Evolutionary conservation across 1,140 invertebrate genomes (phyloP), one percentile per base, ranked within the genome.

Genomic region (Proales similis): DNA sequence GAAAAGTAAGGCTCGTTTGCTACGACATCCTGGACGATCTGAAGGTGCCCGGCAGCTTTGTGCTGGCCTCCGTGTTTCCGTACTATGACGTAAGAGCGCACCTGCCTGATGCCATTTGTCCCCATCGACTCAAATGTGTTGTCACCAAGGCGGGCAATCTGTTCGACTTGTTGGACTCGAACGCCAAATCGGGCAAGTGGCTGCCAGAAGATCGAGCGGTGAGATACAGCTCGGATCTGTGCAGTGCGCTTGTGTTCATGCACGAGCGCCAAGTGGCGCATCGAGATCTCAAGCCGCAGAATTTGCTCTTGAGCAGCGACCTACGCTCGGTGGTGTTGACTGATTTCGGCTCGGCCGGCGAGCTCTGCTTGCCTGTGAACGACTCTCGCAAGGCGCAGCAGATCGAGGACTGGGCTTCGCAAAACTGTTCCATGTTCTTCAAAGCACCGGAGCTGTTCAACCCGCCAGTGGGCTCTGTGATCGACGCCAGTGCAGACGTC

Each of bases 401-500:
- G 45, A 57, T 57, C 7, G 51, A 43, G 30, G 51, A 57, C 12
- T 57, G 51, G 51, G 33, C 51, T 26, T 26, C 51, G 7, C 33
- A 57, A 57, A 57, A 57, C 45, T 57, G 51, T 24, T 42, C 36
- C 17, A 57, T 57, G 51, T 57, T 39, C 30, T 57, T 42, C 17
- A 38, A 29, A 26, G 51, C 51, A 42, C 51, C 51, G 19, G 51
- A 57, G 20, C 19, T 57, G 20, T 57, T 57, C 45, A 42, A 22
- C 0, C 33, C 36, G 19, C 39, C 27, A 57, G 24, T 27, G 45
- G 51, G 51, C 11, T 7, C 2, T 14, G 17, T 17, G 20, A 57
- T 57, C 29, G 20, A 42, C 26, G 51, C 39, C 39, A 57, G 84
- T 68, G 85, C 85, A 26, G 86, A 87, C 69, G 84, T 87, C 65